These are phyloP conservation scores for Pyrrhosoma nymphula DNA, from an alignment of 2,888 invertebrate species.

Conservation along the genomic window DNA sequence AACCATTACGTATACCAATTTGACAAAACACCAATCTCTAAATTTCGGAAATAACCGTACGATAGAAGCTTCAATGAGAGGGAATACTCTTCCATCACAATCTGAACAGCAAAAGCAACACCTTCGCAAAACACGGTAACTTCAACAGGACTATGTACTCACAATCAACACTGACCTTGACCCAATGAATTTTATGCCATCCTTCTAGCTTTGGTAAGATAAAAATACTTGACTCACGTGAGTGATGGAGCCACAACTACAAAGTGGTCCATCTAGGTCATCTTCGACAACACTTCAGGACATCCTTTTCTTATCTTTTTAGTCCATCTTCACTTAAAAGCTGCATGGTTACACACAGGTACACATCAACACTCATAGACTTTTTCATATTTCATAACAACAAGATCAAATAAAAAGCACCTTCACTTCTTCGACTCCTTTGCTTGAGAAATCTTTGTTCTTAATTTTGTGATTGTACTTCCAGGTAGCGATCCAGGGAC, in stretches of 20 bases:
- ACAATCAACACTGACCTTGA: not conserved
- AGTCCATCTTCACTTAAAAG: not conserved
- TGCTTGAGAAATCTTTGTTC: conserved; percentile 75
- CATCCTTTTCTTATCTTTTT: not conserved
- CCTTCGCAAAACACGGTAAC: conserved; percentile 10
- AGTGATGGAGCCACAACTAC: not conserved
- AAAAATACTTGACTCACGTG: conserved; percentile 31
- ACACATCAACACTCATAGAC: conserved; percentile 3
- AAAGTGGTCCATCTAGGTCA: not conserved
- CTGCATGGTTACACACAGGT: not conserved
- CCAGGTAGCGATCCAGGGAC: conserved; percentile 88
- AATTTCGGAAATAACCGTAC: not conserved
- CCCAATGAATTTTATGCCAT: not conserved
- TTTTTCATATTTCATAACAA: conserved; percentile 15
- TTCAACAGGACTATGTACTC: not conserved
- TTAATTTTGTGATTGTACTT: conserved; percentile 83
- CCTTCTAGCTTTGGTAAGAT: conserved; percentile 33
- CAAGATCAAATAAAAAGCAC: conserved; percentile 1
- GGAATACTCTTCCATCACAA: not conserved
- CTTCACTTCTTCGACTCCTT: conserved; percentile 39
- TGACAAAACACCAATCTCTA: not conserved
- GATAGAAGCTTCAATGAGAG: not conserved
- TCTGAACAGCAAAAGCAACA: conserved; percentile 5
- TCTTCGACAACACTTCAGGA: not conserved
- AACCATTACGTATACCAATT: not conserved